Conservation (phyloP, 2,113 vertebrate genomes). For the Melanostigma gelatinosum region DNA sequence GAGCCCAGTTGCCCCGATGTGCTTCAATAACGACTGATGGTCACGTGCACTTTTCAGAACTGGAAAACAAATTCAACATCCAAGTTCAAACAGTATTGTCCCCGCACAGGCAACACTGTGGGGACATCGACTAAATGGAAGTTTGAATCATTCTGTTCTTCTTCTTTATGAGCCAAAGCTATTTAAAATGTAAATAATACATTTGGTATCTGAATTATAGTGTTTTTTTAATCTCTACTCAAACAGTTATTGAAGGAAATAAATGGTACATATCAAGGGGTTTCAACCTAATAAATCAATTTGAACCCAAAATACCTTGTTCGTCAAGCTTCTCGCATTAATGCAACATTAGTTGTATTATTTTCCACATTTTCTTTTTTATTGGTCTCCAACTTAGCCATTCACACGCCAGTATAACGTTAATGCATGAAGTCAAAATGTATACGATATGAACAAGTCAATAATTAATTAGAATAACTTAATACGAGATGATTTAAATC, state of each 20-base stretch:
- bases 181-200: not conserved
- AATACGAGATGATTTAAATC: not conserved
- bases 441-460: not conserved
- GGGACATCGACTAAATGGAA: no score
- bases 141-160: not conserved
- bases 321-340: not conserved
- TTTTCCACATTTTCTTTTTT: not conserved
- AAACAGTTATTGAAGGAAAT: not conserved
- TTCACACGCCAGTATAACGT: not conserved
- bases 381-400: not conserved
- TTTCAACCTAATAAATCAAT: not conserved
- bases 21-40: no score
- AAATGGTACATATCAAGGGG: not conserved
- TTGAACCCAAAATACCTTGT: not conserved
- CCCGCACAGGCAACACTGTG: no score
- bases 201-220: not conserved
- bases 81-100: no score
- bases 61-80: no score
- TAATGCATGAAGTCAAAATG: not conserved
- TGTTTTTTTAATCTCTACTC: not conserved
- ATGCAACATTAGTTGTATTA: not conserved
- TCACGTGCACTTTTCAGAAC: no score
- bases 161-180: not conserved
- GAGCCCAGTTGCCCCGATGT: no score
- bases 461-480: not conserved